phyloP scores from a whole-genome alignment of 2,113 vertebrate species.

The Pontoporia blainvillei region DNA sequence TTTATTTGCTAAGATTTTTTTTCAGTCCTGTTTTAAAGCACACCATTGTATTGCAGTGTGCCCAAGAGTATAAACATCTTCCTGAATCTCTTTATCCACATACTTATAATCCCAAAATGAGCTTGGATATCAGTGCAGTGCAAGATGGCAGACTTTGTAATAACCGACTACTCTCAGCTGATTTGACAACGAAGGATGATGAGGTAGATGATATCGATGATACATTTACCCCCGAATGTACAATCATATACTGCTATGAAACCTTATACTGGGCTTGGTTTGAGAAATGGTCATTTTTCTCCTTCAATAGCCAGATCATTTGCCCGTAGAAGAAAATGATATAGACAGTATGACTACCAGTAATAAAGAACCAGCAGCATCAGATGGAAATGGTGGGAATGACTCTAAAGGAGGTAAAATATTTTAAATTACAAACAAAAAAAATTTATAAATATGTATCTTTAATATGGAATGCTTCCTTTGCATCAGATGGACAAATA shows the following conservation, averaged over 20 bases:
- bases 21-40: conserved; percentile 19
- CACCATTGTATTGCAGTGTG: conserved; percentile 84
- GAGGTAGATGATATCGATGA: conserved; percentile 67
- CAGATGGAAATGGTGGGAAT: conserved; percentile 43
- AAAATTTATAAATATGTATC: background rate
- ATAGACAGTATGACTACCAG: conserved; percentile 13
- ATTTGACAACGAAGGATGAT: conserved; percentile 49
- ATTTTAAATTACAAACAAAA: background rate
- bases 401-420: conserved; percentile 85
- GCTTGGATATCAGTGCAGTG: conserved; percentile 91
- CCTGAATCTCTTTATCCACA: conserved; percentile 95
- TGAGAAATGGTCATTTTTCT: conserved; percentile 27
- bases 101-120: conserved; percentile 99
- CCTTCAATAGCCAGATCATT: conserved; percentile 65
- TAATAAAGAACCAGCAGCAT: conserved; percentile 62
- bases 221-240: background rate
- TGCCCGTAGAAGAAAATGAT: conserved; percentile 70
- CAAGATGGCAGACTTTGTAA: conserved; percentile 79
- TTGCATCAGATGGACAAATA: background rate
- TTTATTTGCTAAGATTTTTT: background rate
- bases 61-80: conserved; percentile 87
- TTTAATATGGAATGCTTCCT: background rate
- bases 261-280: background rate
- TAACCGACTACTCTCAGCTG: conserved; percentile 57
- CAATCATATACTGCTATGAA: background rate